These are phyloP conservation scores for Anarrhichthys ocellatus DNA, from an alignment of 2,113 vertebrate genomes.

Conservation along the genomic window DNA sequence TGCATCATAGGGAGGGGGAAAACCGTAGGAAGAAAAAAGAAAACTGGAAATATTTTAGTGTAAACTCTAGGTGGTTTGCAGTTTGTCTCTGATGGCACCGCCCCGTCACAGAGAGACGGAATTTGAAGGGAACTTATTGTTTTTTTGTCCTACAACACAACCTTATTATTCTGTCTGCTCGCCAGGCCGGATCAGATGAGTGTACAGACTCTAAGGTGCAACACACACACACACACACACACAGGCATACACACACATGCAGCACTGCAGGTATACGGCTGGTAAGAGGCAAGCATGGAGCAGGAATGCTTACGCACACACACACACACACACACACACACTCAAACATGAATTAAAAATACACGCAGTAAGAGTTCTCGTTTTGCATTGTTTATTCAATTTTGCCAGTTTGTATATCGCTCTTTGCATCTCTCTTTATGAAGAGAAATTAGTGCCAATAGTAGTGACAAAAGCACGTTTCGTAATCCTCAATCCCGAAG, in stretches of 20 bases:
- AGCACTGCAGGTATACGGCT: constrained; percentile 40
- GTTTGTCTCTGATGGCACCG: constrained; percentile 58
- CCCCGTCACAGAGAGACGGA: constrained; percentile 9
- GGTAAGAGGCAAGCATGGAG: not conserved
- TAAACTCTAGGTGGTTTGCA: constrained; percentile 48
- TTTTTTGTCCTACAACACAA: constrained; percentile 63
- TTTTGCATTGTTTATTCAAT: not conserved
- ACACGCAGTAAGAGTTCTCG: constrained; percentile 3
- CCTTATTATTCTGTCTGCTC: constrained; percentile 52
- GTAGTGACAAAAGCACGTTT: not conserved
- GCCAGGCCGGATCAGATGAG: constrained; percentile 57
- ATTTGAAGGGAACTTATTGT: constrained; percentile 51
- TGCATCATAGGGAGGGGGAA: constrained; percentile 46
- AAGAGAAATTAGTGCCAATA: not conserved
- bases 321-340: constrained; percentile 14
- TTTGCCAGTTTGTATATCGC: not conserved
- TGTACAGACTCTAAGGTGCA: constrained; percentile 52
- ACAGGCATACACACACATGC: constrained; percentile 3
- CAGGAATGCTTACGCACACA: constrained; percentile 7
- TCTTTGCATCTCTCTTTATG: not conserved
- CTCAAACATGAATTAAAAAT: constrained; percentile 14
- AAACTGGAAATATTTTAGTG: constrained; percentile 56
- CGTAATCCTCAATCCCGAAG: not conserved
- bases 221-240: constrained; percentile 33
- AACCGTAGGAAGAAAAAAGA: constrained; percentile 5